A percentile compares a stretch with the other conserved stretches of the same genome.
Evolutionary conservation across 1,140 invertebrate genomes (phyloP).

Genomic region (Limonius californicus): DNA sequence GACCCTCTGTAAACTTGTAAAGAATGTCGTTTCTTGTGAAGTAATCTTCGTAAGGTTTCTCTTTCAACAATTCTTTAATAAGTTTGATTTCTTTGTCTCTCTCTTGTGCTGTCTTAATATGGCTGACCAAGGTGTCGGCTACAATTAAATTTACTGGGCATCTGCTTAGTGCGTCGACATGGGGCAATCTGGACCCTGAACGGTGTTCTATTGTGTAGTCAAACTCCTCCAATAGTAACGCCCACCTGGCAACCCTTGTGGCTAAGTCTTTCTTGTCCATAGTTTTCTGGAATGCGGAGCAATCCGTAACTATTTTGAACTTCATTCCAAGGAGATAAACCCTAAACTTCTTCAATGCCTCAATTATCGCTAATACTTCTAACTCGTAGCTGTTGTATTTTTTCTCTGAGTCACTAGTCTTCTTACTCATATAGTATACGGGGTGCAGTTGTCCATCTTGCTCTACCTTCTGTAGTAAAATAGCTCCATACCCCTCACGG

Average conservation of each 20-base stretch:
- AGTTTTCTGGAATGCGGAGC: conserved; percentile 42
- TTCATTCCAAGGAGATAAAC: conserved; percentile 41
- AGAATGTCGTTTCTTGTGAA: conserved; percentile 28
- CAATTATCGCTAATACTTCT: conserved; percentile 44
- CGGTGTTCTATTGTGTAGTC: conserved; percentile 41
- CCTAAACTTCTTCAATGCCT: conserved; percentile 31
- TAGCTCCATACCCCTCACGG: conserved; percentile 36
- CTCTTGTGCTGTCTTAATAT: conserved; percentile 14
- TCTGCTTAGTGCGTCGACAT: conserved; percentile 42
- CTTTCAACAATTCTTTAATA: conserved; percentile 14
- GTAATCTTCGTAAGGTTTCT: conserved; percentile 23
- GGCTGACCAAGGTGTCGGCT: not conserved
- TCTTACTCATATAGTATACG: conserved; percentile 45
- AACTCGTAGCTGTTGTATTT: conserved; percentile 44
- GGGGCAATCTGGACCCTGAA: conserved; percentile 40
- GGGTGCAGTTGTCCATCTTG: conserved; percentile 46
- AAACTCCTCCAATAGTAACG: conserved; percentile 38
- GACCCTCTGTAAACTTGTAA: conserved; percentile 26
- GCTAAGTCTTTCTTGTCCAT: conserved; percentile 44
- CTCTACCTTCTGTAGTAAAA: conserved; percentile 38
- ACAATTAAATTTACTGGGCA: conserved; percentile 10
- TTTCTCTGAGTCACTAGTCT: conserved; percentile 36
- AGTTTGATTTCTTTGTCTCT: not conserved
- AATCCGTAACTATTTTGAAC: conserved; percentile 40
- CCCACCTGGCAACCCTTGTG: conserved; percentile 42